A percentile compares a stretch with the other conserved stretches of the same genome.
These are phyloP conservation scores for Tachycineta bicolor DNA, from an alignment of 2,113 vertebrate genomes.

Conservation along the genomic window DNA sequence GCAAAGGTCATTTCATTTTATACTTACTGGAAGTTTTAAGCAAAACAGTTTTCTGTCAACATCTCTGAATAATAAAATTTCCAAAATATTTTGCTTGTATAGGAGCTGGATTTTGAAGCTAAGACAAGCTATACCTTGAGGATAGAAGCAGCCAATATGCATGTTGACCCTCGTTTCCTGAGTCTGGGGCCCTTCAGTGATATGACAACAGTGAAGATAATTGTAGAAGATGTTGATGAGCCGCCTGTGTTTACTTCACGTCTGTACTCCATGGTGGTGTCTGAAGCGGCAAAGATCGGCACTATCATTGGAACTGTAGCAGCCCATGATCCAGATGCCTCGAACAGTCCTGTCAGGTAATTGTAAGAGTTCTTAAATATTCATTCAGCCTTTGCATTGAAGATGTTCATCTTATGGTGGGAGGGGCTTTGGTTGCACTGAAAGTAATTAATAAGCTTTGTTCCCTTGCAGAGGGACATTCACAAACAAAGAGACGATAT, in stretches of 20 bases:
- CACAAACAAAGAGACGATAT: background rate
- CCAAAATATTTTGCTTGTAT: conserved; percentile 2
- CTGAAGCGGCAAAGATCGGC: conserved; percentile 88
- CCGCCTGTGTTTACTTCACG: conserved; percentile 84
- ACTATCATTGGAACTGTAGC: conserved; percentile 90
- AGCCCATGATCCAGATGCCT: conserved; percentile 90
- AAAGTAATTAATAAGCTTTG: background rate
- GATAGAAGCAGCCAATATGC: conserved; percentile 92
- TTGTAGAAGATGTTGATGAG: conserved; percentile 93
- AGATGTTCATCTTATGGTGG: background rate
- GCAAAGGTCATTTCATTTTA: background rate
- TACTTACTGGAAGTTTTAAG: background rate
- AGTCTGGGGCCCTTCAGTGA: conserved; percentile 90
- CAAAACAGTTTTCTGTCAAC: background rate
- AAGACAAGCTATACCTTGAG: conserved; percentile 88
- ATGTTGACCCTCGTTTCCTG: conserved; percentile 89
- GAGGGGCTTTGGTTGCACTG: background rate
- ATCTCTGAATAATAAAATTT: conserved; percentile 17
- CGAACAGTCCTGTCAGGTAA: conserved; percentile 91
- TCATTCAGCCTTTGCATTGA: background rate
- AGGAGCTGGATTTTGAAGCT: conserved; percentile 94
- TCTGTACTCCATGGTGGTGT: conserved; percentile 87
- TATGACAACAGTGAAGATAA: conserved; percentile 86
- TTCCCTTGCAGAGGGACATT: background rate
- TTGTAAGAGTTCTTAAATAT: background rate